These are phyloP conservation scores for Barnardius zonarius DNA, from an alignment of 2,113 vertebrate genomes.

Conservation along the genomic window DNA sequence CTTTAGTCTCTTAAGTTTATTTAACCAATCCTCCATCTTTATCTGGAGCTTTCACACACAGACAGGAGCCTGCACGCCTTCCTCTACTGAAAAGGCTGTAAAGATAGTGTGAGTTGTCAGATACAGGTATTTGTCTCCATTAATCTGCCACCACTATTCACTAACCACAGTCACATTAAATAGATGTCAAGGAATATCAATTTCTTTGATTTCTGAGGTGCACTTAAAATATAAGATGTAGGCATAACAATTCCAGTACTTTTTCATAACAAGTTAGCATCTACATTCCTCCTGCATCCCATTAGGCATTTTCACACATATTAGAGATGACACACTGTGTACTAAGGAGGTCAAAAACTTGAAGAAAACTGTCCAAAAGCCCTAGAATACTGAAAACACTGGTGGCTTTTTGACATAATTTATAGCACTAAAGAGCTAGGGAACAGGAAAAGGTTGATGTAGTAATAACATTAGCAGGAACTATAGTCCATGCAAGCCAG, in stretches of 20 bases:
- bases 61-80: neutral
- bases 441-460: slow-evolving; percentile 84
- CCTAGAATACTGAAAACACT: neutral
- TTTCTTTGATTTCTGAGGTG: slow-evolving; percentile 27
- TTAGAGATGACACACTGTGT: neutral
- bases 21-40: neutral
- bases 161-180: slow-evolving; percentile 19
- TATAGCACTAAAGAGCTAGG: slow-evolving; percentile 75
- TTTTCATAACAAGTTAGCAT: neutral
- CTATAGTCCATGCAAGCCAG: slow-evolving; percentile 68
- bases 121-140: neutral
- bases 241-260: neutral
- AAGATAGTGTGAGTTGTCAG: neutral
- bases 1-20: neutral
- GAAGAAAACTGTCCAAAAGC: slow-evolving; percentile 11
- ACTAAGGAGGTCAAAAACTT: neutral
- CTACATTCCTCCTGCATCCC: neutral
- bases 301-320: neutral
- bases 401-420: slow-evolving; percentile 74
- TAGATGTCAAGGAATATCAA: neutral
- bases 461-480: slow-evolving; percentile 81
- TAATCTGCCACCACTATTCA: neutral
- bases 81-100: neutral
- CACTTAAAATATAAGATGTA: slow-evolving; percentile 25
- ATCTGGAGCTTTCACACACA: neutral